Base-by-base conservation (phyloP, 2,797 vertebrate species). In the Vipera ursinii region DNA sequence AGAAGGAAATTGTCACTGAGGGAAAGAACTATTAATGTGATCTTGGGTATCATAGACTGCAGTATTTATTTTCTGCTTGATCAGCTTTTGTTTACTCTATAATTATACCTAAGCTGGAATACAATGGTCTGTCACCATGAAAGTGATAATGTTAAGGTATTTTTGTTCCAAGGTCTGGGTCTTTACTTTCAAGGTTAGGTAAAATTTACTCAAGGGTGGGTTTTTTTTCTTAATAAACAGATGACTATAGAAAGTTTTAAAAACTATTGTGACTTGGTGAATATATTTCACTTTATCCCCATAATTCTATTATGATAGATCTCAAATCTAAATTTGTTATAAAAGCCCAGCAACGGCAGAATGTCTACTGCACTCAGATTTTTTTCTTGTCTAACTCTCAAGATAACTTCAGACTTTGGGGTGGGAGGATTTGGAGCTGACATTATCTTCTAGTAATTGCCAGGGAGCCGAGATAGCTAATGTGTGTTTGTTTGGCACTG, bases 1-100 rank as follows among this genome's bases (percentile, higher is more conserved):
- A 93, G 92, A 69, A 88, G 86, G 61, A 88, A 87, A 85, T 60
- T 91, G 86, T 91, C 90, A 63, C 56, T 32, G 56, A 55, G 88
- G 63, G 59, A 82, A 88, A 82, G 59, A 93, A 93, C 88, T 91
- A 91, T 93, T 91, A 91, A 93, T 88, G 48, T 78, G 65, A 88
- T 57, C 24, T 65, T 73, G n/a, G 55, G 86, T 60, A 82, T 82
- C 89, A 63, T 73, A 91, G 89, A 93, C 38, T 91, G 89, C 48
- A 15, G 28, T 88, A 59, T 86, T 69, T 91, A 91, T 93, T 93
- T 93, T 88, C 86, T 93, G 92, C 92, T 91, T 91, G 92, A 91
- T 91, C 6, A 57, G 51, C 57, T 91, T 91, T 65, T 90, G 89
- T 93, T 93, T 90, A 88, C 89, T 61, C 48, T 87, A 88, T 91